Base-by-base conservation (phyloP, 1,140 invertebrate species). In the Marisa cornuarietis region DNA sequence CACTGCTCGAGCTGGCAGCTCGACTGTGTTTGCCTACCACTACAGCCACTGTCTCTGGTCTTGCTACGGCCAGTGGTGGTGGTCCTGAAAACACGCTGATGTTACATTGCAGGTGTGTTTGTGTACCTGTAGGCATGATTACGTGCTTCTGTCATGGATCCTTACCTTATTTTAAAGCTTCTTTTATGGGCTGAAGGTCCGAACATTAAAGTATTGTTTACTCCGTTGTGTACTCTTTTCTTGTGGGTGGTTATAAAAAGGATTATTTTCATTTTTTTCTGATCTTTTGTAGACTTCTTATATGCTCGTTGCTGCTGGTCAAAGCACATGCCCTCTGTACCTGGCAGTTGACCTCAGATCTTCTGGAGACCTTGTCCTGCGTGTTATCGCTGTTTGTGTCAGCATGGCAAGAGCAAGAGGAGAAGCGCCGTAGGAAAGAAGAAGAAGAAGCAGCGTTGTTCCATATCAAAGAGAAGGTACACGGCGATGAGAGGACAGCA, bases 391-490 rank as follows among this genome's bases (percentile, higher is more conserved):
- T 82, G 26, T 90, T 90, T 80, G 94, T 95, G 0, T 87, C 92
- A 22, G 91, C 94, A 0, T 98, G 96, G 96, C 93, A 94, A 85
- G 92, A 93, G 68, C 94, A 96, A 81, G 93, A 96, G 85, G 92
- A 94, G 76, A 93, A 94, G 69, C 93, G 93, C 42, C 93, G 94
- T 82, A 92, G 92, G 82, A 93, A 94, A 82, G 93, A 95, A 81
- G 92, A 93, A 61, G 95, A 96, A 84, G 94, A 96, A 77, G 94
- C 96, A 72, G 95, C 94, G 84, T 88, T 98, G 16, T 99, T 96
- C 90, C 93, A 94, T 79, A 95, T 94, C 54, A 96, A 95, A 92
- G 90, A 85, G 42, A 81, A 86, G 78, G 82, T 79, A 65, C 84
- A 89, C 69, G 90, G 89, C 10, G 88, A 88, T 79, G 88, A 91